These are phyloP conservation scores for Eucidaris tribuloides DNA, from an alignment of 35 echinoderm and acorn worm species.

Conservation along the genomic window DNA sequence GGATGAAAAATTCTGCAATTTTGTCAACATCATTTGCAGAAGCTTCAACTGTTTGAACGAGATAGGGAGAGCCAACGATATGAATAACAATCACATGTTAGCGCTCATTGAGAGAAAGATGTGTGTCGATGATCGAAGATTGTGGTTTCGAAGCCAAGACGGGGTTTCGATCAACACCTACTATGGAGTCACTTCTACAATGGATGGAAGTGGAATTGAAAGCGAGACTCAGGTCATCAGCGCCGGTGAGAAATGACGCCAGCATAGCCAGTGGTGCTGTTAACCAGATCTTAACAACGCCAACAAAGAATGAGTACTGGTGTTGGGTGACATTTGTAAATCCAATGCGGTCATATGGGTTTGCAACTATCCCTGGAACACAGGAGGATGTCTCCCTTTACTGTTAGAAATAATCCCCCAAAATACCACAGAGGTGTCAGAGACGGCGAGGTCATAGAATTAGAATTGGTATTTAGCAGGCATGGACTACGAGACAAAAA, in stretches of 20 bases:
- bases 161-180: not conserved
- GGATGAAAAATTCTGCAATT: conserved; percentile 37
- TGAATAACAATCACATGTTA: conserved; percentile 40
- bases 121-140: conserved; percentile 14
- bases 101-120: conserved; percentile 43
- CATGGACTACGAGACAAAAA: too few relatives aligned
- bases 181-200: conserved; percentile 2
- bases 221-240: conserved; percentile 33
- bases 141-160: conserved; percentile 41
- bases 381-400: too few relatives aligned
- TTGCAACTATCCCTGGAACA: too few relatives aligned
- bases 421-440: too few relatives aligned
- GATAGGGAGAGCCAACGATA: not conserved
- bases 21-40: conserved; percentile 17
- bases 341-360: too few relatives aligned
- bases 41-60: conserved; percentile 38
- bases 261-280: not conserved
- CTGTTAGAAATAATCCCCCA: too few relatives aligned
- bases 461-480: too few relatives aligned
- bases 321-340: too few relatives aligned
- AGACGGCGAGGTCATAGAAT: too few relatives aligned
- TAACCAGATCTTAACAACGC: too few relatives aligned
- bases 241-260: not conserved
- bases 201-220: conserved; percentile 52
- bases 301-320: too few relatives aligned